Conservation (phyloP, 2,797 vertebrate species). For the Oreortyx pictus region DNA sequence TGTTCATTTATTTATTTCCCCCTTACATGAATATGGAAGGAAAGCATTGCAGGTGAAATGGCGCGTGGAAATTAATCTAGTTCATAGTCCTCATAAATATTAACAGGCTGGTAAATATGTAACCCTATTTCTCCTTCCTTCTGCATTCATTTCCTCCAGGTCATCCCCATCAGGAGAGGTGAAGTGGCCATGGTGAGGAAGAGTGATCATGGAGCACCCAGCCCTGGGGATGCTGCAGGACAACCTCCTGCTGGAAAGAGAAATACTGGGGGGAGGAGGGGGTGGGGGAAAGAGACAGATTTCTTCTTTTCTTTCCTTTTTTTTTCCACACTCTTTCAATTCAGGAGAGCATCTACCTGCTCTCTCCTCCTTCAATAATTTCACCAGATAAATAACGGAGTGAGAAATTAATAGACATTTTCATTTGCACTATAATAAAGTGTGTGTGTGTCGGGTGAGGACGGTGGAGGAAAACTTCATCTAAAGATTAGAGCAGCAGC, state of each 20-base stretch:
- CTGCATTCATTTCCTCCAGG: constrained; percentile 65
- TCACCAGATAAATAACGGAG: not conserved
- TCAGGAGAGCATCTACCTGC: not conserved
- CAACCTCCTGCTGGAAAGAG: not conserved
- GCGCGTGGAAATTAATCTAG: constrained; percentile 80
- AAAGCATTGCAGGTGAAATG: constrained; percentile 67
- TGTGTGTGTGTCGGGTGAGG: fast-evolving
- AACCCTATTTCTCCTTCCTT: constrained; percentile 73
- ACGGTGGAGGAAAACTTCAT: not conserved
- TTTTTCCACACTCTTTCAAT: fast-evolving
- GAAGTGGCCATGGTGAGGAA: not conserved
- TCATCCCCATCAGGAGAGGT: constrained; percentile 16
- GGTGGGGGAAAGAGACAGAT: not conserved
- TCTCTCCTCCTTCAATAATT: not conserved
- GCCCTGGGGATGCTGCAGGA: not conserved
- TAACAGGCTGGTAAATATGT: constrained; percentile 76
- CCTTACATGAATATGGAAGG: constrained; percentile 68
- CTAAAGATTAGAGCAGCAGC: not conserved
- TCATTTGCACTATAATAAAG: not conserved
- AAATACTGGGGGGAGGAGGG: not conserved
- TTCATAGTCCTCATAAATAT: constrained; percentile 79
- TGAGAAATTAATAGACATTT: not conserved
- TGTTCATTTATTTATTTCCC: constrained; percentile 23
- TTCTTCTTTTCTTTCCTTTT: fast-evolving
- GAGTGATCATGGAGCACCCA: not conserved